These are phyloP conservation scores for Athrips mouffetella DNA, from an alignment of 2,888 invertebrate species.

Conservation along the genomic window DNA sequence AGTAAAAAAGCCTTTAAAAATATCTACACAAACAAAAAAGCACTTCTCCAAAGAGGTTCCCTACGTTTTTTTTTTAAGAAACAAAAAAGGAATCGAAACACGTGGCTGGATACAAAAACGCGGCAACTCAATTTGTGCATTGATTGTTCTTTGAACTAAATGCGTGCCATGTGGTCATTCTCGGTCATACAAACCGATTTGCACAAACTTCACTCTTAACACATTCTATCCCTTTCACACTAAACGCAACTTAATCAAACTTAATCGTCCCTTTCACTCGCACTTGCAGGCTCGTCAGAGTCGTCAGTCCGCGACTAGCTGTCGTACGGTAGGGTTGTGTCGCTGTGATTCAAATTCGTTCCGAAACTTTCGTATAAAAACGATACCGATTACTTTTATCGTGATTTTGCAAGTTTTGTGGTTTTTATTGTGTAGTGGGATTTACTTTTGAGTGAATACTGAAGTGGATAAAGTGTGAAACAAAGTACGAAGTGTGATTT, in stretches of 20 bases:
- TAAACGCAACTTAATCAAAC: constrained; percentile 37
- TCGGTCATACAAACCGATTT: constrained; percentile 43
- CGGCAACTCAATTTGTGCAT: constrained; percentile 68
- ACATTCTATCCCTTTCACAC: constrained; percentile 44
- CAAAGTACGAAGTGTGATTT: constrained; percentile 41
- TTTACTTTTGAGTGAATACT: constrained; percentile 33
- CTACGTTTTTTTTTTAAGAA: constrained; percentile 38
- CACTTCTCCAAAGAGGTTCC: constrained; percentile 27
- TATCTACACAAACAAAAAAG: constrained; percentile 1
- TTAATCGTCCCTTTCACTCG: constrained; percentile 51
- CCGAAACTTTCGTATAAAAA: constrained; percentile 47
- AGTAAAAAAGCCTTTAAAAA: constrained; percentile 2
- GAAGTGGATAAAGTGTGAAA: constrained; percentile 33
- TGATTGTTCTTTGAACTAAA: constrained; percentile 57
- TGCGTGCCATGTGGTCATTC: constrained; percentile 73
- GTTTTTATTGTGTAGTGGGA: constrained; percentile 37
- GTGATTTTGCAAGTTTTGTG: constrained; percentile 40
- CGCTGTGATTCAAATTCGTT: constrained; percentile 60
- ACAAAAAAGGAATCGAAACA: constrained; percentile 46
- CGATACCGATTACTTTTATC: constrained; percentile 48
- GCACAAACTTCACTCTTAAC: constrained; percentile 55
- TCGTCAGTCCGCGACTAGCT: constrained; percentile 51
- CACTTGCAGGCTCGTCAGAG: constrained; percentile 45
- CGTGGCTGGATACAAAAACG: constrained; percentile 66
- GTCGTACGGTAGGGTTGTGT: constrained; percentile 33